Evolutionary conservation across 2,888 invertebrate genomes (phyloP), one percentile per base, ranked within the genome.

Genomic region (Schizaphis graminum): DNA sequence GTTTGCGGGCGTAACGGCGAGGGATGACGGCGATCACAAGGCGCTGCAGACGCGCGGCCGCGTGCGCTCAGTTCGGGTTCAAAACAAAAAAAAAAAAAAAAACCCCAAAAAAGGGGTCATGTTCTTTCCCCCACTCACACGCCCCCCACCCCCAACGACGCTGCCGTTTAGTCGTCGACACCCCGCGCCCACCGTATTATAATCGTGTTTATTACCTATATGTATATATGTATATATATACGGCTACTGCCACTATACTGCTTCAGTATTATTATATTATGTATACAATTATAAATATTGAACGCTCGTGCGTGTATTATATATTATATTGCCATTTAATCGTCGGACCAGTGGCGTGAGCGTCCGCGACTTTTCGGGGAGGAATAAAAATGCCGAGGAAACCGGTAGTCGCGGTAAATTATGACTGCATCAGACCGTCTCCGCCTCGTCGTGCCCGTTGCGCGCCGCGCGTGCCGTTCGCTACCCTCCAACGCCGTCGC

Each of bases 401-500:
- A 57, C 57, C 57, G 57, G 57, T 26, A 57, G 57, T 57, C 26
- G 26, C 10, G 26, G 57, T 57, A 57, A 57, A 57, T 57, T 57
- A 57, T 57, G 57, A 77, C 21, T 77, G 35, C 35, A 35, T 35
- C 35, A 44, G 11, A 44, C 47, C 47, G 47, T 53, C 56, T 56
- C 89, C 89, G 89, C 56, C 91, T 7, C 77, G 35, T 41, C 77
- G 11, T 11, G 91, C 84, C 26, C 77, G 53, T 84, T 28, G 35
- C 49, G 53, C 57, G 49, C 7, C 90, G 41, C 90, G 67, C 91
- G 91, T 77, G 67, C 47, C 91, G 53, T 84, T 21, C 56, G 90
- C 61, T 35, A 91, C 91, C 56, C 84, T 84, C 28, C 35, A 21
- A 13, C 49, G 53, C 35, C 49, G 77, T 24, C 49, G 53, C 77